Percentiles rank a stretch among this genome's conserved stretches.
phyloP scores from a whole-genome alignment of 2,113 vertebrate species.

The Motacilla alba region DNA sequence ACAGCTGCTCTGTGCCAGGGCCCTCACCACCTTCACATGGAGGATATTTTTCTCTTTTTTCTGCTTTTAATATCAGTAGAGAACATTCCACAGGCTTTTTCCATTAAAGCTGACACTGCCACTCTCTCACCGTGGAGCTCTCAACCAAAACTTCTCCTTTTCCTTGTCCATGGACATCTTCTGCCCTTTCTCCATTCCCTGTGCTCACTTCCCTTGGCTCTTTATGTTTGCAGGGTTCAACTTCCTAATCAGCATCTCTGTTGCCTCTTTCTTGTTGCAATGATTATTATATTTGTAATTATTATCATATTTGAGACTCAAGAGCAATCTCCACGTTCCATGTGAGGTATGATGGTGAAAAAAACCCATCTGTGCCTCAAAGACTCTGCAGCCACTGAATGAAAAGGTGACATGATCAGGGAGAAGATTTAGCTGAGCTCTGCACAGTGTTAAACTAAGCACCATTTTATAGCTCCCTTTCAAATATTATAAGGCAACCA shows the following conservation, averaged over 20 bases:
- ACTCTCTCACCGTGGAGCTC: background rate
- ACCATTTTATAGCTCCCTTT: slow-evolving; percentile 3
- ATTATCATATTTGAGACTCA: background rate
- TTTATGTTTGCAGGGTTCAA: background rate
- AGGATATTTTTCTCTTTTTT: background rate
- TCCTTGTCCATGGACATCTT: background rate
- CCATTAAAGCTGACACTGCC: background rate
- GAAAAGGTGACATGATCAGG: background rate
- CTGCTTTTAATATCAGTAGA: background rate
- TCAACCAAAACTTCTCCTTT: background rate
- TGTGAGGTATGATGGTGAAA: background rate
- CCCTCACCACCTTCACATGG: background rate
- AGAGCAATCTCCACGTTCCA: background rate
- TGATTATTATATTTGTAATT: background rate
- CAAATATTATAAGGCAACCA: background rate
- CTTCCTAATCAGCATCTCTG: background rate
- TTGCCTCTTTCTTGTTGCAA: background rate
- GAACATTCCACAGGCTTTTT: background rate
- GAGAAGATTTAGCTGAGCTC: background rate
- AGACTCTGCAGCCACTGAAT: background rate
- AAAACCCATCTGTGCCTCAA: background rate
- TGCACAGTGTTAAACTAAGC: background rate
- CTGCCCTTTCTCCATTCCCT: background rate
- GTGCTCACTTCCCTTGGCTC: background rate
- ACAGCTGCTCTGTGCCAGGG: background rate